Evolutionary conservation across 2,797 vertebrate genomes (phyloP).

Genomic region (Pipistrellus kuhlii): DNA sequence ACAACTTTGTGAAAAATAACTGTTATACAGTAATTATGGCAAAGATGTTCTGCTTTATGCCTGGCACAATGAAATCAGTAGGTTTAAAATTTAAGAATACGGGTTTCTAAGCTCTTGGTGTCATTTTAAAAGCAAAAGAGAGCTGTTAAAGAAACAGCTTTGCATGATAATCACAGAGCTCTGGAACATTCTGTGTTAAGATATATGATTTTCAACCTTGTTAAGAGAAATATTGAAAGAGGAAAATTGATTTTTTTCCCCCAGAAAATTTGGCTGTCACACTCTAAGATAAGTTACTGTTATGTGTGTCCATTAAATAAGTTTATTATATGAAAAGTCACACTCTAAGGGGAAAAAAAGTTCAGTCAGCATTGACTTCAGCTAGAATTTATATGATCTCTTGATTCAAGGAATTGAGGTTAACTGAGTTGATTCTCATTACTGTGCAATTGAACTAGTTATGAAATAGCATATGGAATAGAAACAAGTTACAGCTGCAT

Average conservation of each 20-base stretch:
- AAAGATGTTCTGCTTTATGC: slow-evolving; percentile 87
- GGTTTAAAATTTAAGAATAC: slow-evolving; percentile 88
- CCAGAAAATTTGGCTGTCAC: slow-evolving; percentile 83
- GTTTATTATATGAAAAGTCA: slow-evolving; percentile 77
- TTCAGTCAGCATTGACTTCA: slow-evolving; percentile 73
- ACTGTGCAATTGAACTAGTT: background rate
- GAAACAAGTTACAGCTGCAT: background rate
- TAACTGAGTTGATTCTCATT: slow-evolving; percentile 57
- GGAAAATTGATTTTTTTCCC: slow-evolving; percentile 81
- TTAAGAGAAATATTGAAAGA: slow-evolving; percentile 85
- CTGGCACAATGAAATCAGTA: slow-evolving; percentile 86
- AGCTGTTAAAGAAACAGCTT: slow-evolving; percentile 83
- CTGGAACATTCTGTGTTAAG: slow-evolving; percentile 77
- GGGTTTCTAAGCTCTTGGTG: slow-evolving; percentile 80
- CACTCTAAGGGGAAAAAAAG: slow-evolving; percentile 36
- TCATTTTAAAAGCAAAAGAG: slow-evolving; percentile 85
- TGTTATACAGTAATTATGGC: slow-evolving; percentile 86
- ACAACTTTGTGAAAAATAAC: slow-evolving; percentile 86
- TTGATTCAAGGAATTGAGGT: slow-evolving; percentile 64
- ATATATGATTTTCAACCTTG: slow-evolving; percentile 79
- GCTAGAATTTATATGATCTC: slow-evolving; percentile 67
- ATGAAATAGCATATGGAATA: background rate
- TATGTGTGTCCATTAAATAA: slow-evolving; percentile 78
- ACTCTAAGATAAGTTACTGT: slow-evolving; percentile 80
- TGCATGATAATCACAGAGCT: slow-evolving; percentile 84